Conservation (phyloP, 2,888 invertebrate genomes). For the Papilio protenor region DNA sequence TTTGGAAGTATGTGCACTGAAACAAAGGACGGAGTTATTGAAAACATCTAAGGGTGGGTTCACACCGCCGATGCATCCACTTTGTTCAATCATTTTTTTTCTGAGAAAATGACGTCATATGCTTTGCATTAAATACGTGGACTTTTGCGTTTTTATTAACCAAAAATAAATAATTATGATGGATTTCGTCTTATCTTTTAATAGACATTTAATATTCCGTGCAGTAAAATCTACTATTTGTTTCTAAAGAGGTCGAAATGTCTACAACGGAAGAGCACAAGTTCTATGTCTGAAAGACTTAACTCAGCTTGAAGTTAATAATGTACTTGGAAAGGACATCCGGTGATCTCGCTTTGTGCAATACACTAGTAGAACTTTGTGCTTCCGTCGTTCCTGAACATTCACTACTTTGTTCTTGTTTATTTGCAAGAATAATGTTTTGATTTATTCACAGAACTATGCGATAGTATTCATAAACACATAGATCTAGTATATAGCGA, state of each 20-base stretch:
- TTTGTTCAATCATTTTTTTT: too few relatives aligned
- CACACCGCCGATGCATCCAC: background rate
- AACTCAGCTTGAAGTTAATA: background rate
- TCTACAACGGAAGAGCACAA: background rate
- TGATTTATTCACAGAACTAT: too few relatives aligned
- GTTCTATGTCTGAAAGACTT: background rate
- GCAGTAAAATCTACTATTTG: background rate
- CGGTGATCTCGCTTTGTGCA: background rate
- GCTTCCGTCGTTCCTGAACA: background rate
- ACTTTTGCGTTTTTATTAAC: background rate
- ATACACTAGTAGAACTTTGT: background rate
- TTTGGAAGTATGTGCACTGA: constrained; percentile 89
- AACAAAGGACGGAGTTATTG: constrained; percentile 58
- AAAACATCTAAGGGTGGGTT: background rate
- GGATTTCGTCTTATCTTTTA: background rate
- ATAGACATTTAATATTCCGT: background rate
- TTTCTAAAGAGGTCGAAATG: background rate
- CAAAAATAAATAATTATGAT: background rate
- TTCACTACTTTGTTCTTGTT: background rate
- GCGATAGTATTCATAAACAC: background rate
- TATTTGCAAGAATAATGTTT: background rate
- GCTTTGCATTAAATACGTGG: too few relatives aligned
- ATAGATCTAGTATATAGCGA: background rate
- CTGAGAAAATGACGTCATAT: too few relatives aligned
- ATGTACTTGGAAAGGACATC: background rate